Conservation (phyloP, 1,140 invertebrate species). For the Pachypeltis micranthus region DNA sequence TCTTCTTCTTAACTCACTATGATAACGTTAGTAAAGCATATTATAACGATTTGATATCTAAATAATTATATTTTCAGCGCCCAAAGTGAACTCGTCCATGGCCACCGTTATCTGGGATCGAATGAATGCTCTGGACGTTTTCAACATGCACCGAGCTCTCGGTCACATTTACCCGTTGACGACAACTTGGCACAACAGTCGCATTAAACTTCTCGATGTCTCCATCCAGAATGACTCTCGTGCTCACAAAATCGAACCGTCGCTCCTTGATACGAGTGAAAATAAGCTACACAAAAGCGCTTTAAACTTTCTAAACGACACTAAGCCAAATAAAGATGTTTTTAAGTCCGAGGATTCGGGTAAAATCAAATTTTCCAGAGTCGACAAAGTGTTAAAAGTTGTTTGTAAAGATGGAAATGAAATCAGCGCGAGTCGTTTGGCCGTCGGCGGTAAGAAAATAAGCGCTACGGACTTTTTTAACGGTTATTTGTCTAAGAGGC, state of each 20-base stretch:
- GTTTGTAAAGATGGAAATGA: conserved; percentile 25
- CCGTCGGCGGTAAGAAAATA: conserved; percentile 24
- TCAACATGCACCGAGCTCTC: conserved; percentile 52
- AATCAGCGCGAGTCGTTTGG: conserved; percentile 21
- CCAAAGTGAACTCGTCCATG: conserved; percentile 48
- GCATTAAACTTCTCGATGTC: conserved; percentile 19
- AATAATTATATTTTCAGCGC: conserved; percentile 44
- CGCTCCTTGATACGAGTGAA: background rate
- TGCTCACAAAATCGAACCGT: background rate
- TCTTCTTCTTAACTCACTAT: no score
- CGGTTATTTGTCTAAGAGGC: conserved; percentile 27
- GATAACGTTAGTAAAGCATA: background rate
- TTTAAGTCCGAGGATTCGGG: conserved; percentile 1
- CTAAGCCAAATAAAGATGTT: background rate
- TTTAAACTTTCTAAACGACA: conserved; percentile 20
- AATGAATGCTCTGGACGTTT: conserved; percentile 46
- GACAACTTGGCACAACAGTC: conserved; percentile 35
- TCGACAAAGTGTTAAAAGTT: conserved; percentile 22
- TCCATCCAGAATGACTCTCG: conserved; percentile 8
- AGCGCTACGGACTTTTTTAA: conserved; percentile 29
- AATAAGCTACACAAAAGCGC: conserved; percentile 15
- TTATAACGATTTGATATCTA: background rate
- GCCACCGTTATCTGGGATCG: conserved; percentile 49
- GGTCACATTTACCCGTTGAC: conserved; percentile 47
- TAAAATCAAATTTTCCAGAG: conserved; percentile 21